Evolutionary conservation across 2,888 invertebrate species (phyloP).

Genomic region (Harpagoxenus sublaevis): DNA sequence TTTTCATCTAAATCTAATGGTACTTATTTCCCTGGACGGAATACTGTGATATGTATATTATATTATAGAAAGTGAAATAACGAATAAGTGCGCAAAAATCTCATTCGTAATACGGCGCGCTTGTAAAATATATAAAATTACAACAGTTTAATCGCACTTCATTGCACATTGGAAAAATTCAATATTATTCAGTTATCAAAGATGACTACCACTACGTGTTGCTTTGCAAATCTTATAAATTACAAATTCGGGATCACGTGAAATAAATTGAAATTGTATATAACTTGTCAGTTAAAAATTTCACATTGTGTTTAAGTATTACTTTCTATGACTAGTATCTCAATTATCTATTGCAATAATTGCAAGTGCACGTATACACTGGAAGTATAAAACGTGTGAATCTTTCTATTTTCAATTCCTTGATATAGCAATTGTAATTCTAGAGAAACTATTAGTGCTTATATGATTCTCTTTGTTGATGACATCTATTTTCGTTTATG

Average conservation of each 20-base stretch:
- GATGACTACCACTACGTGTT: background rate
- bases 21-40: constrained; percentile 24
- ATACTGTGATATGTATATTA: constrained; percentile 5
- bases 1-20: constrained; percentile 35
- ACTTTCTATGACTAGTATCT: constrained; percentile 11
- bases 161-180: constrained; percentile 7
- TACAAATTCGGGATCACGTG: background rate
- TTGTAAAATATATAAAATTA: constrained; percentile 30
- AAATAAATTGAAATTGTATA: background rate
- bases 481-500: constrained; percentile 65
- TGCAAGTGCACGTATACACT: constrained; percentile 30
- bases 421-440: constrained; percentile 25
- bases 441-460: background rate
- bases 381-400: constrained; percentile 63
- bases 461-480: background rate
- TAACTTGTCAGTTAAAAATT: constrained; percentile 4
- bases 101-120: background rate
- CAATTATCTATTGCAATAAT: constrained; percentile 5
- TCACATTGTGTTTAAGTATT: background rate
- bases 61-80: constrained; percentile 29
- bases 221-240: constrained; percentile 30
- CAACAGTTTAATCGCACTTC: background rate
- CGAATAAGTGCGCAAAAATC: constrained; percentile 28
- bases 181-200: constrained; percentile 25
- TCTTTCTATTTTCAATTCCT: constrained; percentile 33